A percentile compares a stretch with the other conserved stretches of the same genome.
phyloP scores from a whole-genome alignment of 2,797 vertebrate genomes.

The Acipenser oxyrinchus region DNA sequence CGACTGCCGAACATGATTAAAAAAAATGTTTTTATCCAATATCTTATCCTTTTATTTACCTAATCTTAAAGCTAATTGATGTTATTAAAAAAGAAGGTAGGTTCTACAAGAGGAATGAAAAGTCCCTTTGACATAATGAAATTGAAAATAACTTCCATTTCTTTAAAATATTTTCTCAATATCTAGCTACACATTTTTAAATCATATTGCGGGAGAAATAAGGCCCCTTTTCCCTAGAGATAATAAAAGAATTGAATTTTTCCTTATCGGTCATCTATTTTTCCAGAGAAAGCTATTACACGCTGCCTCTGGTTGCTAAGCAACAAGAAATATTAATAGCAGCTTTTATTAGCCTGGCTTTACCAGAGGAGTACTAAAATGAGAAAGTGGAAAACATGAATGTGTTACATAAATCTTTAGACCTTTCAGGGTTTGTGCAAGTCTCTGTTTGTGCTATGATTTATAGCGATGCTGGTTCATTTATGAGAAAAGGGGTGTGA shows the following conservation, averaged over 20 bases:
- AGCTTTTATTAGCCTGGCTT: constrained; percentile 99
- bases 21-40: constrained; percentile 44
- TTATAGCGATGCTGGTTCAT: constrained; percentile 97
- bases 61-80: constrained; percentile 61
- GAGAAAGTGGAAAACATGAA: constrained; percentile 99
- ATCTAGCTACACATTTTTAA: constrained; percentile 85
- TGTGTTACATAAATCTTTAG: constrained; percentile 99
- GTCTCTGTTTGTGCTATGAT: constrained; percentile 98
- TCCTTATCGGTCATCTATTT: constrained; percentile 99
- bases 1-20: constrained; percentile 38
- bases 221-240: constrained; percentile 98
- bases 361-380: constrained; percentile 97
- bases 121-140: constrained; percentile 43
- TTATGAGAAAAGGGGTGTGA: constrained; percentile 95
- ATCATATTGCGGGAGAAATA: constrained; percentile 96
- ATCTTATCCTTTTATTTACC: constrained; percentile 49
- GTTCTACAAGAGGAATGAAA: constrained; percentile 43
- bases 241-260: constrained; percentile 99
- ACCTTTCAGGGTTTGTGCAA: constrained; percentile 93
- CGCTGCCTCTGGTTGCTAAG: constrained; percentile 93
- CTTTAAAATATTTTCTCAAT: constrained; percentile 70
- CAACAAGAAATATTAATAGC: constrained; percentile 99
- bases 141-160: constrained; percentile 67
- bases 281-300: constrained; percentile 99
- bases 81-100: constrained; percentile 44